Base-by-base conservation (phyloP, 2,888 invertebrate genomes). In the Heterodera filipjevi region DNA sequence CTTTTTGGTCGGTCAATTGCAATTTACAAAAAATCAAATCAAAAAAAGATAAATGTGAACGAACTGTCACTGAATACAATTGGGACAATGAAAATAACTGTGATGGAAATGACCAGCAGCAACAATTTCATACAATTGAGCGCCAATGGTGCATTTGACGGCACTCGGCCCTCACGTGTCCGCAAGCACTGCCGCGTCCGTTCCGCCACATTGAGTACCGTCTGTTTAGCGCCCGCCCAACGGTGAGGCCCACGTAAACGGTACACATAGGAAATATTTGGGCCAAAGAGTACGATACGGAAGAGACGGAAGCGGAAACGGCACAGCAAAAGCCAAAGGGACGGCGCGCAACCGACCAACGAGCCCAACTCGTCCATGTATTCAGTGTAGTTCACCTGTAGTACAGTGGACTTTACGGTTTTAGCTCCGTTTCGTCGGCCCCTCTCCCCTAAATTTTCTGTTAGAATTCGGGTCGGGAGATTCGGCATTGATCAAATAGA, bases 321-420 rank as follows among this genome's bases (percentile, higher is more conserved):
- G 77, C 89, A 72, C 19, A 86, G 72, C 53, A 83, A 84, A 83
- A 84, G 85, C 85, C 89, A 66, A n/a, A 90, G 68, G 77, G 90
- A 85, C 0, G 90, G 90, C 78, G 87, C 87, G 77, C 89, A 89
- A 53, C 90, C 90, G 33, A 89, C 85, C 10, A 90, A 74, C 46
- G 85, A 84, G 8, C 91, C 90, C 71, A 91, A 81, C 77, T 90
- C 90, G 81, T 91, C 91, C 90, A 91, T 90, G 82, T 89, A 90
- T 3, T 84, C 82, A 27, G 85, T 82, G 79, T 85, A 86, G 78
- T 90, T 90, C 22, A 90, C 90, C 83, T 90, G 87, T 30, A 83
- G 76, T 44, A n/a, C n/a, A n/a, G 59, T 64, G 27, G 22, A 12
- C 5, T 0, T 10, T 35, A 12, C 39, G 2, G 39, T 39, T 39